Percentiles rank a stretch among this genome's conserved stretches.
Evolutionary conservation across 2,888 invertebrate genomes (phyloP).

Genomic region (Eremobia ochroleuca): DNA sequence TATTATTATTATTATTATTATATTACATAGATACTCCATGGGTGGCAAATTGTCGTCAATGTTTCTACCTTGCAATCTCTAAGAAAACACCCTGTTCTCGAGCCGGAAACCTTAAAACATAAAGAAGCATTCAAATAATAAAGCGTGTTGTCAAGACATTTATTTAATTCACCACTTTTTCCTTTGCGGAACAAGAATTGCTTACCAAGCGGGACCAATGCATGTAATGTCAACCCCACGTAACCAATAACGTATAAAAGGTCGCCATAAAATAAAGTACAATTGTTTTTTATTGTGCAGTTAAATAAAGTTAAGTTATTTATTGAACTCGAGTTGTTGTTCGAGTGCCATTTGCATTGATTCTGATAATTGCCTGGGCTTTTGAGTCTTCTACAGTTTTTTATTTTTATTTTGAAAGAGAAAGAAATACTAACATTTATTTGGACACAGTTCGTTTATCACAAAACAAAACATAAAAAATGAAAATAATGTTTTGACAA

Average conservation of each 20-base stretch:
- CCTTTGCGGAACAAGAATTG: slow-evolving; percentile 40
- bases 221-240: slow-evolving; percentile 46
- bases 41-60: not conserved
- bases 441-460: not conserved
- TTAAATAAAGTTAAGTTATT: slow-evolving; percentile 54
- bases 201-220: slow-evolving; percentile 48
- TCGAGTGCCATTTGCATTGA: slow-evolving; percentile 45
- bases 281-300: slow-evolving; percentile 58
- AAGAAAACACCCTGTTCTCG: not conserved
- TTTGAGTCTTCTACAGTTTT: not conserved
- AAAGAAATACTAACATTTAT: not conserved
- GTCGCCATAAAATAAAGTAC: slow-evolving; percentile 54
- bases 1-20: too few species aligned
- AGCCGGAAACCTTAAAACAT: slow-evolving; percentile 14
- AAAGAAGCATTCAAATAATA: slow-evolving; percentile 21
- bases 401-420: not conserved
- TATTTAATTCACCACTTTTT: slow-evolving; percentile 48
- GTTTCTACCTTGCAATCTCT: not conserved
- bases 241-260: slow-evolving; percentile 56
- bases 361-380: slow-evolving; percentile 36
- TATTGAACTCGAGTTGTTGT: slow-evolving; percentile 48
- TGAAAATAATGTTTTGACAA: too few species aligned
- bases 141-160: slow-evolving; percentile 35
- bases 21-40: too few species aligned
- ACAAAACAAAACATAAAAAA: not conserved